Evolutionary conservation across 2,113 vertebrate genomes (phyloP).

Genomic region (Isichthys henryi): DNA sequence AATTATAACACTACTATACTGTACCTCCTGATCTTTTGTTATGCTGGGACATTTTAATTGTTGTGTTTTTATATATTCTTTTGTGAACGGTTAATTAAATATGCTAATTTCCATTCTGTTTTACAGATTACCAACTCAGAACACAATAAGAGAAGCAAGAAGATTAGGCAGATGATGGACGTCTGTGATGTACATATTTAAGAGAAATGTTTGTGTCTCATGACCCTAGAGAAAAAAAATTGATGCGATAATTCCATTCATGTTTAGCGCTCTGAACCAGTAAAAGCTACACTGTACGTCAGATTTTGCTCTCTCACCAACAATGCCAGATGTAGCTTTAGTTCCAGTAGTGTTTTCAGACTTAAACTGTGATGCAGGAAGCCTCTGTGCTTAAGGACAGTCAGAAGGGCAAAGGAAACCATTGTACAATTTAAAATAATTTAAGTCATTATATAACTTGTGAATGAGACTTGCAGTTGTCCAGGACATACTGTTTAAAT

Average conservation of each 20-base stretch:
- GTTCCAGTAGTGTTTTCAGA: neutral
- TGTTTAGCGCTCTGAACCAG: neutral
- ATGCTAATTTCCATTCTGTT: neutral
- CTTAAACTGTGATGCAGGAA: neutral
- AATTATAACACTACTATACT: neutral
- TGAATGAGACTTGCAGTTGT: neutral
- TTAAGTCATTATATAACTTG: neutral
- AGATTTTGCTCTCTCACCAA: neutral
- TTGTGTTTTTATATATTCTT: neutral
- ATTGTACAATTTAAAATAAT: neutral
- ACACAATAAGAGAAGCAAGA: slow-evolving; percentile 55
- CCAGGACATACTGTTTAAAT: neutral
- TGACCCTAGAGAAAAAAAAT: neutral
- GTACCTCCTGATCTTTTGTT: neutral
- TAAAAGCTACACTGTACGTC: neutral
- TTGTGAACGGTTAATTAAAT: neutral
- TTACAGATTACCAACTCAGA: slow-evolving; percentile 69
- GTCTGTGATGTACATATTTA: slow-evolving; percentile 7
- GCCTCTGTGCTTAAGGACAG: neutral
- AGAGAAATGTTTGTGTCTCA: neutral
- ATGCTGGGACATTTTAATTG: neutral
- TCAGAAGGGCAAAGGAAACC: neutral
- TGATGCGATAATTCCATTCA: neutral
- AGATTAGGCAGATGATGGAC: neutral
- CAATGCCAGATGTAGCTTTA: neutral